Evolutionary conservation across 2,888 invertebrate species (phyloP).

Genomic region (Spisula subtruncata): DNA sequence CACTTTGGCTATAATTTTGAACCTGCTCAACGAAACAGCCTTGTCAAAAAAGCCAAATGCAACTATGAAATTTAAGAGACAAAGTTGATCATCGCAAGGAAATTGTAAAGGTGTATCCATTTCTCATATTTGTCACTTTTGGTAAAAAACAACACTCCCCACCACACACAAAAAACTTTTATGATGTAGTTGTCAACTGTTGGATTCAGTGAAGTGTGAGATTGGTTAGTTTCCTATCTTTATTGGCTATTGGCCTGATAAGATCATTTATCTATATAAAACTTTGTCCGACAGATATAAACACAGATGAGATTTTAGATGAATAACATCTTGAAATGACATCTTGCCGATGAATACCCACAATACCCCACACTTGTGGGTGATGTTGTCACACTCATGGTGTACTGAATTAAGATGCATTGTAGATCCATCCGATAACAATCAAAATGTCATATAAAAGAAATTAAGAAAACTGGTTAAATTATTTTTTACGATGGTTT

Average conservation of each 20-base stretch:
- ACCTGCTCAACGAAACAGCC: no score
- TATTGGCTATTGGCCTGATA: conserved; percentile 49
- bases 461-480: not conserved
- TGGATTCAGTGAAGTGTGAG: conserved; percentile 33
- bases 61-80: conserved; percentile 34
- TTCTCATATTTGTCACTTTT: conserved; percentile 42
- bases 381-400: conserved; percentile 42
- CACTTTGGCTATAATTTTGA: no score
- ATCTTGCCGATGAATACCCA: no score
- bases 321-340: conserved; percentile 32
- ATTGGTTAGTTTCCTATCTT: conserved; percentile 48
- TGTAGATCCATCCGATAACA: not conserved
- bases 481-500: conserved; percentile 2
- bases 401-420: conserved; percentile 35
- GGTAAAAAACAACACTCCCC: conserved; percentile 39
- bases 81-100: conserved; percentile 33
- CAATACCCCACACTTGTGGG: conserved; percentile 34
- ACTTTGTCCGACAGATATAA: conserved; percentile 35
- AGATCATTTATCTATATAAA: conserved; percentile 33
- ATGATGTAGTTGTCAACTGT: conserved; percentile 34
- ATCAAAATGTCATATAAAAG: conserved; percentile 1
- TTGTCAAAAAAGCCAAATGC: no score
- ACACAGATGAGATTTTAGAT: conserved; percentile 41
- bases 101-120: conserved; percentile 14
- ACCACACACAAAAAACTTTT: not conserved